These are phyloP conservation scores for Oryzias dopingdopingensis DNA, from an alignment of 2,797 vertebrate genomes.

Conservation along the genomic window DNA sequence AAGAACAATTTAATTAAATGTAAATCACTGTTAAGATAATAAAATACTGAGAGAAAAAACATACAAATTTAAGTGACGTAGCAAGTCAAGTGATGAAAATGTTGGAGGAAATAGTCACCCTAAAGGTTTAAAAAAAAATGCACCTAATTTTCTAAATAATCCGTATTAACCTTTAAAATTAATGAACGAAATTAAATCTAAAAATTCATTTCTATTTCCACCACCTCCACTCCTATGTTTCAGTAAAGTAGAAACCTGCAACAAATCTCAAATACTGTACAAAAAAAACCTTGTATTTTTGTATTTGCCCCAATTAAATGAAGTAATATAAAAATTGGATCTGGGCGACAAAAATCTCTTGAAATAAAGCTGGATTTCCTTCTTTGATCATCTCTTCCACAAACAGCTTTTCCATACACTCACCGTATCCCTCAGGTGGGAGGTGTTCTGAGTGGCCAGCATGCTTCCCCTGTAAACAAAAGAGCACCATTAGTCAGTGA, in stretches of 20 bases:
- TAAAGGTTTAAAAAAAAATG: neutral
- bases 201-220: too few species aligned
- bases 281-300: too few species aligned
- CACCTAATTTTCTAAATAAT: neutral
- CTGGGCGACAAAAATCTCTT: too few species aligned
- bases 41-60: neutral
- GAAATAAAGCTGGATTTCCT: too few species aligned
- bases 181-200: neutral
- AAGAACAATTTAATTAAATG: neutral
- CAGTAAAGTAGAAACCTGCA: too few species aligned
- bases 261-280: too few species aligned
- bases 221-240: too few species aligned
- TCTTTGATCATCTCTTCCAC: neutral
- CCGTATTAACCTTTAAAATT: neutral
- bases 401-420: slow-evolving; percentile 25
- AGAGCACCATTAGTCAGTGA: slow-evolving; percentile 30
- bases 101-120: neutral
- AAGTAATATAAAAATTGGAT: too few species aligned
- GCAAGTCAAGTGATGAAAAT: too few species aligned
- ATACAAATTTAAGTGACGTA: too few species aligned
- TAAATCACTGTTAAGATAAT: slow-evolving; percentile 5
- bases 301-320: too few species aligned
- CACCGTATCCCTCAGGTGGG: slow-evolving; percentile 93
- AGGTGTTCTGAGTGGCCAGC: slow-evolving; percentile 92
- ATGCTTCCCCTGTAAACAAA: slow-evolving; percentile 86